phyloP scores from a whole-genome alignment of 2,888 invertebrate species.

The Mesopsocus fuscifrons region DNA sequence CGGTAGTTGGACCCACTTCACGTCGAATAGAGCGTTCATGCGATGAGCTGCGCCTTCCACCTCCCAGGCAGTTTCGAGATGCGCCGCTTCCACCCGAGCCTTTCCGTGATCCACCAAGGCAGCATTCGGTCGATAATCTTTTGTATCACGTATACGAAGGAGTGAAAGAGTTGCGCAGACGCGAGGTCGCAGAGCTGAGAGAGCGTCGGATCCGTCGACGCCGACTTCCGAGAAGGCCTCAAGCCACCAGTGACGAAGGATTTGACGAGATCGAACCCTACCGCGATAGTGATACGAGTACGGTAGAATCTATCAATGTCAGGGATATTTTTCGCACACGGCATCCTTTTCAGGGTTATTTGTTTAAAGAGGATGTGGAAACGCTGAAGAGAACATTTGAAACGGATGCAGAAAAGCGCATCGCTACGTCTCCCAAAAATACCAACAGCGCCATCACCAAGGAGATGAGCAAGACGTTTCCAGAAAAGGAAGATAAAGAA shows the following conservation, averaged over 20 bases:
- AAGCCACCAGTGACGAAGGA: slow-evolving; percentile 8
- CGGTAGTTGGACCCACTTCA: not conserved
- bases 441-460: not conserved
- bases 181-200: slow-evolving; percentile 8
- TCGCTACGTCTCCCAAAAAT: not conserved
- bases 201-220: not conserved
- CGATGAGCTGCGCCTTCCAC: slow-evolving; percentile 44
- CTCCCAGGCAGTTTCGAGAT: slow-evolving; percentile 70
- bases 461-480: slow-evolving; percentile 1
- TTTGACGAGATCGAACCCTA: slow-evolving; percentile 5
- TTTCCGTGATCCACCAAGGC: slow-evolving; percentile 25
- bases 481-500: slow-evolving; percentile 7
- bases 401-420: not conserved
- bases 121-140: slow-evolving; percentile 43
- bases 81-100: slow-evolving; percentile 53
- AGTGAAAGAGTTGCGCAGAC: slow-evolving; percentile 22
- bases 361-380: slow-evolving; percentile 6
- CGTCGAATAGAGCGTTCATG: slow-evolving; percentile 22
- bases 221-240: not conserved
- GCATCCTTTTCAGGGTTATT: slow-evolving; percentile 5
- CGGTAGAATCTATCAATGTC: slow-evolving; percentile 2
- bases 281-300: slow-evolving; percentile 6
- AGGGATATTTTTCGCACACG: not conserved
- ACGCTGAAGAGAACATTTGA: slow-evolving; percentile 1
- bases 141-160: slow-evolving; percentile 67